phyloP scores from a whole-genome alignment of 2,113 vertebrate genomes.

The Hepsetus odoe region DNA sequence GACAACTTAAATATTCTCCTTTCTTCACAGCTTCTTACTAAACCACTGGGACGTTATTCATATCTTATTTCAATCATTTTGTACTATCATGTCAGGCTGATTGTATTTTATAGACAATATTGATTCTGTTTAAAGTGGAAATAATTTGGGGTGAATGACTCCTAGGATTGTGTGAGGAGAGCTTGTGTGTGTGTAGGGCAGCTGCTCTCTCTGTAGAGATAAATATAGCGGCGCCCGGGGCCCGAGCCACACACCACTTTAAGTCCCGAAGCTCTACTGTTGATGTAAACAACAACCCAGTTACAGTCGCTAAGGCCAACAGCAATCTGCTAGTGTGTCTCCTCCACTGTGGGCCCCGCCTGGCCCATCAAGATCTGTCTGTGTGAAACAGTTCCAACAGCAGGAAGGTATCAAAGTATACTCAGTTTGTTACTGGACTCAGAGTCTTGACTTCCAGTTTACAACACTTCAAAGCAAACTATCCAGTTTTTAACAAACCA shows the following conservation, averaged over 20 bases:
- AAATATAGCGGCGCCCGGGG: constrained; percentile 43
- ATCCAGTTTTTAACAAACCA: no score
- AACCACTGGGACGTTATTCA: no score
- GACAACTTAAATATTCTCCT: no score
- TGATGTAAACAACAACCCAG: constrained; percentile 51
- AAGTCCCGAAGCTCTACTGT: constrained; percentile 33
- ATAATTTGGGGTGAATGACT: no score
- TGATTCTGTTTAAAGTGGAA: neutral
- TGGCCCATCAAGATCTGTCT: neutral
- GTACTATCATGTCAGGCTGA: no score
- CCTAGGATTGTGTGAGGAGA: neutral
- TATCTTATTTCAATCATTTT: no score
- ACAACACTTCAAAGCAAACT: no score
- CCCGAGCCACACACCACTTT: constrained; percentile 15
- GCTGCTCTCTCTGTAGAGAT: constrained; percentile 34
- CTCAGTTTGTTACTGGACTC: no score
- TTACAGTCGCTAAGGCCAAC: constrained; percentile 42
- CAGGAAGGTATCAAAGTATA: no score
- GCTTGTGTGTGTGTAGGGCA: constrained; percentile 31
- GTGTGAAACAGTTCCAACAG: neutral
- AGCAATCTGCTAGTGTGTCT: neutral
- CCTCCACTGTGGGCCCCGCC: neutral
- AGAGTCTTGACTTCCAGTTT: no score
- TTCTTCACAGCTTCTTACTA: no score
- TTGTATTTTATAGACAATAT: no score